Evolutionary conservation across 2,113 vertebrate species (phyloP).

Genomic region (Nymphicus hollandicus): DNA sequence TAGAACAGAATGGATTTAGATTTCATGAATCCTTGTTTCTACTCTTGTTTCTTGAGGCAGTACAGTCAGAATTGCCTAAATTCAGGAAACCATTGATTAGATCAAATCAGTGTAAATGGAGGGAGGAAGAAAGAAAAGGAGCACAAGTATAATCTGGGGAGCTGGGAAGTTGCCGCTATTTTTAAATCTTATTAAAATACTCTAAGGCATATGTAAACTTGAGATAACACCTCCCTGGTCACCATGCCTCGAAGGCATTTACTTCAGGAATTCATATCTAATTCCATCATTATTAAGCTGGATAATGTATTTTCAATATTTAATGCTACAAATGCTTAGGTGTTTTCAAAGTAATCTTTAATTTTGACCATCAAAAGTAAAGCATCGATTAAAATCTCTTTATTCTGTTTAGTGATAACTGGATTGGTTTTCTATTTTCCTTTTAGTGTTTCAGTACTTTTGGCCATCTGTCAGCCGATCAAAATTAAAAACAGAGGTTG

Average conservation of each 20-base stretch:
- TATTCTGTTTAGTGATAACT: not conserved
- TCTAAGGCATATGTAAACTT: conserved; percentile 40
- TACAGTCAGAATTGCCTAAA: not conserved
- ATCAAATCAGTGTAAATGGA: not conserved
- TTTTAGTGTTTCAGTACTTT: conserved; percentile 18
- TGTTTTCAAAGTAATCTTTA: conserved; percentile 49
- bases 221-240: conserved; percentile 41
- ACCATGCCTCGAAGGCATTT: not conserved
- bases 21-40: not conserved
- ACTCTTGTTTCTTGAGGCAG: not conserved
- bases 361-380: conserved; percentile 29
- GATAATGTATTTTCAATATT: conserved; percentile 18
- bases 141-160: not conserved
- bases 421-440: not conserved
- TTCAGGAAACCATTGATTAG: conserved; percentile 6
- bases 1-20: not conserved
- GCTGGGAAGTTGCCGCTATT: not conserved
- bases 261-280: conserved; percentile 57
- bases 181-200: conserved; percentile 28
- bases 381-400: conserved; percentile 53
- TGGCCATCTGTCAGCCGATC: conserved; percentile 58
- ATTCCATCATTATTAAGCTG: conserved; percentile 59
- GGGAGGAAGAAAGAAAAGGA: conserved; percentile 21
- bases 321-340: not conserved
- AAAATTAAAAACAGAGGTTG: conserved; percentile 65